Percentiles rank a stretch among this genome's conserved stretches.
Evolutionary conservation across 2,797 vertebrate genomes (phyloP).

Genomic region (Ctenopoma kingsleyae): DNA sequence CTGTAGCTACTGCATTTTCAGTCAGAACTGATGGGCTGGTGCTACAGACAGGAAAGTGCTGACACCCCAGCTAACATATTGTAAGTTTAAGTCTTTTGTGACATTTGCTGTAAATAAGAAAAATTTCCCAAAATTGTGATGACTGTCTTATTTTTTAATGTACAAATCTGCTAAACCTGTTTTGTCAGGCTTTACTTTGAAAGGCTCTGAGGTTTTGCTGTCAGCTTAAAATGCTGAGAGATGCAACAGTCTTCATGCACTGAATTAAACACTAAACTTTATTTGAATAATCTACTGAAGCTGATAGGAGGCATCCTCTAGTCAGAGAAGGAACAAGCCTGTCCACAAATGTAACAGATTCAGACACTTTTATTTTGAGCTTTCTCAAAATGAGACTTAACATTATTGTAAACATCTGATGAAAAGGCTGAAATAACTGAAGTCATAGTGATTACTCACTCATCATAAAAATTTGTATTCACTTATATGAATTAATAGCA

Average conservation of each 20-base stretch:
- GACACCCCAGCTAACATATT: not conserved
- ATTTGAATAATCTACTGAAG: slow-evolving; percentile 33
- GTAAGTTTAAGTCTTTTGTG: not conserved
- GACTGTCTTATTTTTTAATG: too few relatives aligned
- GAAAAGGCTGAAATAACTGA: slow-evolving; percentile 5
- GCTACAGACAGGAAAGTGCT: not conserved
- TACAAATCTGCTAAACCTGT: not conserved
- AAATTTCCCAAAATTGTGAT: too few relatives aligned
- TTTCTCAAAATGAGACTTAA: slow-evolving; percentile 12
- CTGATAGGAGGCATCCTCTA: slow-evolving; percentile 41
- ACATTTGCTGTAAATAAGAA: too few relatives aligned
- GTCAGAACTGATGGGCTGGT: not conserved
- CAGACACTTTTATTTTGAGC: slow-evolving; percentile 13
- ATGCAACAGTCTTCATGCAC: slow-evolving; percentile 27
- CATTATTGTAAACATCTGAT: slow-evolving; percentile 1
- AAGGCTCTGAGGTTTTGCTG: not conserved
- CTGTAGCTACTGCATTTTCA: too few relatives aligned
- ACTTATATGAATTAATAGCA: slow-evolving; percentile 3
- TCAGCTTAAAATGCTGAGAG: slow-evolving; percentile 22
- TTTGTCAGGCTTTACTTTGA: not conserved
- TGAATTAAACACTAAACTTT: slow-evolving; percentile 26
- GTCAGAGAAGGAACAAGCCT: slow-evolving; percentile 27
- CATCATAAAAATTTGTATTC: slow-evolving; percentile 10
- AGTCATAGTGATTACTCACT: slow-evolving; percentile 49
- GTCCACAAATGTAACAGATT: slow-evolving; percentile 6